Evolutionary conservation across 2,113 vertebrate genomes (phyloP), one percentile per base, ranked within the genome.

Genomic region (Crotalus viridis): DNA sequence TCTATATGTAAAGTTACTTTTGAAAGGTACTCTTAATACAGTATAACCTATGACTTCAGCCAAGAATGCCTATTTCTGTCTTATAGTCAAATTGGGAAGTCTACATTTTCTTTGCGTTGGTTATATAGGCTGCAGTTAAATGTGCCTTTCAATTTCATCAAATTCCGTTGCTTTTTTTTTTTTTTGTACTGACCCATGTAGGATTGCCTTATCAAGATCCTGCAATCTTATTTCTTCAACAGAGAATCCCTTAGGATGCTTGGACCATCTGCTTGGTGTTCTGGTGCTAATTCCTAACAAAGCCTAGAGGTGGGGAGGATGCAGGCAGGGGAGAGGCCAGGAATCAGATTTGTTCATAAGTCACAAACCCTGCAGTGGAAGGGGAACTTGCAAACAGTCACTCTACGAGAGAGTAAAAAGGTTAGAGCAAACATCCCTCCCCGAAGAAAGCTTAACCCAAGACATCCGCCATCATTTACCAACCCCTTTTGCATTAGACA

Each of bases 401-500:
- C 24, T 87, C 8, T 13, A 46, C 48, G 3, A 15, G 39, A 54
- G 19, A 26, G 26, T 26, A 56, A 85, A 81, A 91, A 54, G 3
- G 17, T 6, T 22, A 48, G 33, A 2, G 10, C 24, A 13, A 88
- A 56, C 87, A 8, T 39, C 48, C 48, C 3, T 56, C 59, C 59
- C 8, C 1, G 7, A 2, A 55, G 26, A 52, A 17, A 88, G 52
- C 86, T 93, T 88, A 88, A 57, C 3, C 51, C 46, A 55, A 94
- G 57, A 33, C 54, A 51, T 48, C 39, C 33, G 33, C 24, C 85
- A 55, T 24, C 26, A 15, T 56, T 43, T 59, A 51, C 26, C 93
- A 90, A 88, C 12, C 89, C 88, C 48, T 28, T 93, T 91, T 89
- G 61, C 69, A 48, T 57, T 88, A 69, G 57, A 90, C 92, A 92